A percentile compares a stretch with the other conserved stretches of the same genome.
Evolutionary conservation across 2,888 invertebrate genomes (phyloP).

Genomic region (Pyrrhosoma nymphula): DNA sequence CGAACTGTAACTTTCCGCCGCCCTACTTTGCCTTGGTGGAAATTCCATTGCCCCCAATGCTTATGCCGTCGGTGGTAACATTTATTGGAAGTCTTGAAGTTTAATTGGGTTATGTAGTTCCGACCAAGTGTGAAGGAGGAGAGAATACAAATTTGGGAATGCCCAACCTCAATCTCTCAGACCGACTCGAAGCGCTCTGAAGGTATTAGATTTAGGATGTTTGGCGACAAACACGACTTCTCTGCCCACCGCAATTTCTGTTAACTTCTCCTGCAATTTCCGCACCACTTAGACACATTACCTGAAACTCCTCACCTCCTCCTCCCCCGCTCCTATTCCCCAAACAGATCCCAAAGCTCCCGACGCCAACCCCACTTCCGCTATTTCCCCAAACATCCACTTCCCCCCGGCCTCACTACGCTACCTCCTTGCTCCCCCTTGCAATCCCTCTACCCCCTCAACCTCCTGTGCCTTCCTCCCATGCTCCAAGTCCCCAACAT

Average conservation of each 20-base stretch:
- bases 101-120: not conserved
- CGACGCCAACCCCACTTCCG: too few species aligned
- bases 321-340: not conserved
- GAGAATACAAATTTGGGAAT: not conserved
- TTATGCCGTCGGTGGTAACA: not conserved
- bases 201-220: constrained; percentile 8
- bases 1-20: not conserved
- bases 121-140: not conserved
- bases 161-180: too few species aligned
- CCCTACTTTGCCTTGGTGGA: not conserved
- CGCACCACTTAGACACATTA: not conserved
- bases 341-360: not conserved
- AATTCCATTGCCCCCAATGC: not conserved
- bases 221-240: not conserved
- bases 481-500: not conserved
- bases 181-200: not conserved
- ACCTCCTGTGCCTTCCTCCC: not conserved
- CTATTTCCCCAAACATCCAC: not conserved
- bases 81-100: not conserved
- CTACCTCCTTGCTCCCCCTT: not conserved
- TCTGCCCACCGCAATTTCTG: not conserved
- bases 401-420: not conserved
- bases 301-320: not conserved
- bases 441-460: too few species aligned
- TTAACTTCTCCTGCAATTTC: not conserved